Conservation (phyloP, 1,140 invertebrate species). For the Magallana gigas region DNA sequence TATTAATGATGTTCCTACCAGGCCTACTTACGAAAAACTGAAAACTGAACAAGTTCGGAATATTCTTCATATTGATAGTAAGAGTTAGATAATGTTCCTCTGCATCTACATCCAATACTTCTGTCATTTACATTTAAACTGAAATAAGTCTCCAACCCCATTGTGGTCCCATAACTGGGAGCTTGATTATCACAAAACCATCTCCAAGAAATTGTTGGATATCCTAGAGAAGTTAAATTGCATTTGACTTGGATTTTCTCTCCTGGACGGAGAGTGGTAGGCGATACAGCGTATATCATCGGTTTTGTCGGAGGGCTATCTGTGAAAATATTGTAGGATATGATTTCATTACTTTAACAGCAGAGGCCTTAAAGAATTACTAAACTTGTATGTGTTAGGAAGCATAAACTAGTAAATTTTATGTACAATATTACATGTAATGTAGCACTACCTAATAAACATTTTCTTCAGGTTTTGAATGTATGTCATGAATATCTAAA, state of each 20-base stretch:
- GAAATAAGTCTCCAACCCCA: background rate
- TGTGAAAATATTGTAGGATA: no score
- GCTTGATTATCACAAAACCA: background rate
- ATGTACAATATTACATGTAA: no score
- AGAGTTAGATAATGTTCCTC: background rate
- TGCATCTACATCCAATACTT: background rate
- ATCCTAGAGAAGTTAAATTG: background rate
- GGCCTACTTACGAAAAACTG: no score
- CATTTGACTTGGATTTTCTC: background rate
- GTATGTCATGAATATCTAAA: no score
- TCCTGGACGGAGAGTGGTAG: background rate
- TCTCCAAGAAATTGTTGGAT: background rate
- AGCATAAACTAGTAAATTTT: no score
- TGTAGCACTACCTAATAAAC: no score
- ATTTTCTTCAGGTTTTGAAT: no score
- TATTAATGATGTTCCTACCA: no score
- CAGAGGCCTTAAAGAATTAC: no score
- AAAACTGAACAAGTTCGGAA: background rate
- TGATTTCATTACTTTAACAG: no score
- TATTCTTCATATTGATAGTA: background rate
- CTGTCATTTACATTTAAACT: background rate
- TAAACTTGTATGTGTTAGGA: no score
- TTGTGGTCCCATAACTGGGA: background rate
- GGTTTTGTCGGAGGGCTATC: background rate
- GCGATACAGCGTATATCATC: background rate